Base-by-base conservation (phyloP, 1,140 invertebrate species). In the Aphaenogaster floridana region DNA sequence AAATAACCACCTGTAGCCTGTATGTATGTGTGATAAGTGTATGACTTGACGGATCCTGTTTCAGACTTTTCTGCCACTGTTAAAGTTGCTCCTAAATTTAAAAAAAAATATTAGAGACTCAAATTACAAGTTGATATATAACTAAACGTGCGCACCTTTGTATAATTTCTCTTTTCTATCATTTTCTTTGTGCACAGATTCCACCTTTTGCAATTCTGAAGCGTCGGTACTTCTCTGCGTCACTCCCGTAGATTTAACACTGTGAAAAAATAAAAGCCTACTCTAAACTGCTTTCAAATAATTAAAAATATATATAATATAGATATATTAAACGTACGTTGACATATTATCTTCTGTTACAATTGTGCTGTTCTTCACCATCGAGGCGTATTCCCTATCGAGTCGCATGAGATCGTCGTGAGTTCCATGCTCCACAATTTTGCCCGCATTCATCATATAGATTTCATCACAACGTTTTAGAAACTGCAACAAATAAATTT, bases 361-460 rank as follows among this genome's bases (percentile, higher is more conserved):
- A 34, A 91, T 6, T 13, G 59, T 36, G 2, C 71, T 36, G 21
- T 68, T 91, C 7, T 91, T 92, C 8, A 94, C 90, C 90, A 94
- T 93, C 1, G 87, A 57, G 0, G 96, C 96, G 86, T 98, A 98
- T 74, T 97, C 96, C 34, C 96, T 96, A 72, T 96, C 96, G 88
- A 95, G 96, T 7, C 95, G 93, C 57, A 97, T 95, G 48, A 98
- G 94, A 85, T 97, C 95, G 5, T 96, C 92, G 91, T 98, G 98
- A 36, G 95, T 96, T 21, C 97, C 98, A 91, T 96, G 95, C 88
- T 97, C 96, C 86, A 97, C 96, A 61, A 98, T 96, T 92, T 95
- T 94, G 15, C 98, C 97, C 94, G 97, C 94, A 50, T 95, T 95
- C 90, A 97, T 94, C 15, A 96, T 95, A 17, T 96, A 96, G 61